phyloP scores from a whole-genome alignment of 1,140 invertebrate genomes.

The Onthophagus taurus region DNA sequence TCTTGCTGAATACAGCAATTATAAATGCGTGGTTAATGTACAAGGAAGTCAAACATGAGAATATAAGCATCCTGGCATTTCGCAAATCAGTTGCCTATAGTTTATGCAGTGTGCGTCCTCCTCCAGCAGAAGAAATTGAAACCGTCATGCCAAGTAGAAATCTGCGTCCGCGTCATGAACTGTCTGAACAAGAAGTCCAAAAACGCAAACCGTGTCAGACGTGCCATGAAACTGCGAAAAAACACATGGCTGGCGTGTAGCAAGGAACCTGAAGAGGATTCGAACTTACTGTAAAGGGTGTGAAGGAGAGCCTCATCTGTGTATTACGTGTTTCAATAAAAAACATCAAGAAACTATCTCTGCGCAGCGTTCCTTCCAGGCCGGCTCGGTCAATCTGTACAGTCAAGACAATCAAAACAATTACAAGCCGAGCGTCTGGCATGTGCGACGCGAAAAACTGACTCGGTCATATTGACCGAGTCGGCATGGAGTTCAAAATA shows the following conservation, averaged over 20 bases:
- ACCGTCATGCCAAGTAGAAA: constrained; percentile 1
- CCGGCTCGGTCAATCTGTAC: neutral
- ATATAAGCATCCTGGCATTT: constrained; percentile 10
- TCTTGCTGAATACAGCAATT: constrained; percentile 34
- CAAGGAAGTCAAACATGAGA: constrained; percentile 21
- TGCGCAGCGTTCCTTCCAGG: neutral
- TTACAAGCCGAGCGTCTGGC: neutral
- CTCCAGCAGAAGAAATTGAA: constrained; percentile 5
- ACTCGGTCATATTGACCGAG: constrained; percentile 3
- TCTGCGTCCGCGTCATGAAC: too few species aligned
- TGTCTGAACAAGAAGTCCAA: constrained; percentile 4
- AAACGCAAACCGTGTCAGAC: constrained; percentile 1
- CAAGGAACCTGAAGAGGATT: constrained; percentile 5
- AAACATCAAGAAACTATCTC: neutral
- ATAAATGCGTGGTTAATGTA: constrained; percentile 30
- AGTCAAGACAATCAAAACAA: neutral
- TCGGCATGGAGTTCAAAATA: neutral
- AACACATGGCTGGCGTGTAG: neutral
- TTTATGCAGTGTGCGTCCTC: neutral
- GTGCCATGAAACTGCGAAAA: constrained; percentile 1
- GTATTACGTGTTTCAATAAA: constrained; percentile 4
- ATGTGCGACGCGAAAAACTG: too few species aligned
- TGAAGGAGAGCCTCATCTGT: constrained; percentile 3
- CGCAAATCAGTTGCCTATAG: constrained; percentile 3
- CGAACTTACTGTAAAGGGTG: constrained; percentile 1